Evolutionary conservation across 2,888 invertebrate genomes (phyloP).

Genomic region (Lomographa bimaculata): DNA sequence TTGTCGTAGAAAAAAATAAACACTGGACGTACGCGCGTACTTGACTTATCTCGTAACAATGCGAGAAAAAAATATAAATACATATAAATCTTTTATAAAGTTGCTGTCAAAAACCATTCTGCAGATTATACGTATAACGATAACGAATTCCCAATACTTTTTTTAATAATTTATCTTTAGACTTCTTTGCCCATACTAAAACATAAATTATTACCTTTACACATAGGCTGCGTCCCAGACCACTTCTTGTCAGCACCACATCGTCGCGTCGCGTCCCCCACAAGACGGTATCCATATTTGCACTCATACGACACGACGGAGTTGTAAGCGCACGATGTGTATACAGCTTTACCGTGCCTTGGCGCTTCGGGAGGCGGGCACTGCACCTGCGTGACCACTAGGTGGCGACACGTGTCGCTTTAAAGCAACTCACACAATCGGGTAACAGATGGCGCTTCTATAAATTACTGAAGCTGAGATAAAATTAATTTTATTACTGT

Average conservation of each 20-base stretch:
- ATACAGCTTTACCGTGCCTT: conserved; percentile 95
- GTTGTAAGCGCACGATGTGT: conserved; percentile 96
- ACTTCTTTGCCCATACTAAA: no score
- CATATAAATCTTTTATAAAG: no score
- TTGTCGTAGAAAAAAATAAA: no score
- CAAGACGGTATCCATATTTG: conserved; percentile 95
- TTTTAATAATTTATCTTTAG: no score
- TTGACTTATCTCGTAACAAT: no score
- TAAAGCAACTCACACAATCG: conserved; percentile 51
- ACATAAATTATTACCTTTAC: conserved; percentile 93
- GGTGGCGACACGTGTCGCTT: conserved; percentile 77
- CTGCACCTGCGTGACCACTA: conserved; percentile 95
- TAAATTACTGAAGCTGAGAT: conserved; percentile 20
- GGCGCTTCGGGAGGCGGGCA: conserved; percentile 97
- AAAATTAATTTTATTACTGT: neutral
- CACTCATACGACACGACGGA: conserved; percentile 98
- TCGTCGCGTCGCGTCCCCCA: conserved; percentile 94
- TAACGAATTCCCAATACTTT: no score
- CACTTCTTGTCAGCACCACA: conserved; percentile 98
- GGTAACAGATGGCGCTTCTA: conserved; percentile 52
- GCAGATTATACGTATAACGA: no score
- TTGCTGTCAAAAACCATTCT: no score
- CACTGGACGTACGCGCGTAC: no score
- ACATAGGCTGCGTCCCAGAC: conserved; percentile 95
- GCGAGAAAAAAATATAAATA: no score